Conservation (phyloP, 2,888 invertebrate species). For the Ornithoptera priamus region DNA sequence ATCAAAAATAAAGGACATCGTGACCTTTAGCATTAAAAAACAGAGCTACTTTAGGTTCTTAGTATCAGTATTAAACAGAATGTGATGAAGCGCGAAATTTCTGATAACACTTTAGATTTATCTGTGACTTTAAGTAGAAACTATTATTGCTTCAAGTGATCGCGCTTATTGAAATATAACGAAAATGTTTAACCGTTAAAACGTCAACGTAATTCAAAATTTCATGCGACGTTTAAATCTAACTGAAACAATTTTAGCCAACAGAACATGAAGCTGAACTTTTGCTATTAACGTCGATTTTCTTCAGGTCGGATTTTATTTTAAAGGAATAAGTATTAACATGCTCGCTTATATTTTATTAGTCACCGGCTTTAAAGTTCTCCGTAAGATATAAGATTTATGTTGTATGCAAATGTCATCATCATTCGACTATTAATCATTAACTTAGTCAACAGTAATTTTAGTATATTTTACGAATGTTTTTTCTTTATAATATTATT, state of each 20-base stretch:
- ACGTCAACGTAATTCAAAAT: conserved; percentile 14
- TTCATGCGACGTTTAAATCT: conserved; percentile 11
- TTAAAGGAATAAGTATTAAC: neutral
- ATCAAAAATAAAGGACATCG: neutral
- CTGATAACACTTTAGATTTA: neutral
- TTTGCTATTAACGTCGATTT: conserved; percentile 16
- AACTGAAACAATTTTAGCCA: conserved; percentile 11
- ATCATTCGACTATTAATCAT: no score
- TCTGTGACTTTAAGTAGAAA: no score
- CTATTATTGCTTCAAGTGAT: neutral
- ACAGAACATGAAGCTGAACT: conserved; percentile 17
- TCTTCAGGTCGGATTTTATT: conserved; percentile 1
- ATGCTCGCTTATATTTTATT: neutral
- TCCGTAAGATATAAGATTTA: no score
- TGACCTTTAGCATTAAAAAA: neutral
- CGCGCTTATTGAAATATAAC: neutral
- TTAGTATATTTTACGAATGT: no score
- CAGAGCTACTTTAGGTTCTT: no score
- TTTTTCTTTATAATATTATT: no score
- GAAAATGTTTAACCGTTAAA: neutral
- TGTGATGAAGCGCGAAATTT: neutral
- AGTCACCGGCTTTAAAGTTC: no score
- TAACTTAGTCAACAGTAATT: no score
- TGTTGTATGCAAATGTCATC: no score
- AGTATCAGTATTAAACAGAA: neutral